Evolutionary conservation across 2,797 vertebrate genomes (phyloP).

Genomic region (Lepus oiostolus): DNA sequence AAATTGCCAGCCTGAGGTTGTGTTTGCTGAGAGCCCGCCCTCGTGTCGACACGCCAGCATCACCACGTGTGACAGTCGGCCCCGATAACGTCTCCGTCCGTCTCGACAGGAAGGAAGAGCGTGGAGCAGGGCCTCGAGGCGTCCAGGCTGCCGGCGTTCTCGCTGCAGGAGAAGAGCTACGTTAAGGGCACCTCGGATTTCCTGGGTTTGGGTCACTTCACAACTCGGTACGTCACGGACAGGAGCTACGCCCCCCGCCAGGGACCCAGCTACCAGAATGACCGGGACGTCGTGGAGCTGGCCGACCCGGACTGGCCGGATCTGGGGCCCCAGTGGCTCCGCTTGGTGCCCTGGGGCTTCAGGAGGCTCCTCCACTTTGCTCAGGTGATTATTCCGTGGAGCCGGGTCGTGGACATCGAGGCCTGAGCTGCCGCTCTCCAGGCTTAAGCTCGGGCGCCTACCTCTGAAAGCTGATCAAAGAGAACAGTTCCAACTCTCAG

Average conservation of each 20-base stretch:
- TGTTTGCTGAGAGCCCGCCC: constrained; percentile 10
- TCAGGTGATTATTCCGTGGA: constrained; percentile 90
- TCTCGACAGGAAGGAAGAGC: constrained; percentile 93
- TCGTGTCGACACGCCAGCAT: background rate
- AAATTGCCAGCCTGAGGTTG: constrained; percentile 14
- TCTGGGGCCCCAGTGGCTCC: constrained; percentile 94
- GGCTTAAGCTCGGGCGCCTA: background rate
- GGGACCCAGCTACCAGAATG: constrained; percentile 92
- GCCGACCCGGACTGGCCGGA: constrained; percentile 95
- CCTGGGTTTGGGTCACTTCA: constrained; percentile 95
- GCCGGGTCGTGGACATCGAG: background rate
- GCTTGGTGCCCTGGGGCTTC: constrained; percentile 96
- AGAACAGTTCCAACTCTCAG: background rate
- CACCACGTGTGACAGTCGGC: background rate
- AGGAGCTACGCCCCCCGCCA: constrained; percentile 90
- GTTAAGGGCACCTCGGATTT: constrained; percentile 97
- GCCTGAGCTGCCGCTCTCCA: background rate
- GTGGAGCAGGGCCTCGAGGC: constrained; percentile 92
- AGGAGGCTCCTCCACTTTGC: constrained; percentile 96
- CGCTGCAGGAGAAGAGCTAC: constrained; percentile 95
- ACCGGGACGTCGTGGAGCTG: constrained; percentile 93
- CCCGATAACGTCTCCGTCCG: background rate
- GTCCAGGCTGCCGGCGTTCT: constrained; percentile 94
- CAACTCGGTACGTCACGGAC: constrained; percentile 94
- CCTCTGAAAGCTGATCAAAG: background rate